Percentiles rank a stretch among this genome's conserved stretches.
These are phyloP conservation scores for Tortrix viridana DNA, from an alignment of 2,888 invertebrate genomes.

Conservation along the genomic window DNA sequence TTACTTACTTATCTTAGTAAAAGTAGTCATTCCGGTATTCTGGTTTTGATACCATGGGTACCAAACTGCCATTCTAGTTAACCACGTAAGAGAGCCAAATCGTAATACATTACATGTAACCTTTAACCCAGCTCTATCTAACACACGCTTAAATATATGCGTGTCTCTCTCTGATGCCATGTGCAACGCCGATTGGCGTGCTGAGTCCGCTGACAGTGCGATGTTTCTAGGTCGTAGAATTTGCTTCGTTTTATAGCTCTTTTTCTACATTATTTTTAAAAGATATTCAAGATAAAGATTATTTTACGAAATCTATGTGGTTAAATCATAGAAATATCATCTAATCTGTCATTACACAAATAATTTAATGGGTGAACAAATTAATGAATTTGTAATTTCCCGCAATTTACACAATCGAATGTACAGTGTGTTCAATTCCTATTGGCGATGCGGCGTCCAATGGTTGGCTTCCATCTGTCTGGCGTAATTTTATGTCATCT, in stretches of 20 bases:
- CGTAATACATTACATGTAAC: constrained; percentile 46
- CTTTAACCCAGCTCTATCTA: constrained; percentile 48
- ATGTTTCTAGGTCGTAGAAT: constrained; percentile 1
- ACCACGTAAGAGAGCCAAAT: constrained; percentile 29
- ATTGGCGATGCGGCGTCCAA: constrained; percentile 84
- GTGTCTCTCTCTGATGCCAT: constrained; percentile 66
- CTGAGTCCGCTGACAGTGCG: constrained; percentile 39
- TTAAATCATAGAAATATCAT: neutral
- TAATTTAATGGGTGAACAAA: neutral
- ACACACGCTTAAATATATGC: constrained; percentile 44
- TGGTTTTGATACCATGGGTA: neutral
- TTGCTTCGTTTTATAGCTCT: neutral
- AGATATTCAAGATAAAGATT: neutral
- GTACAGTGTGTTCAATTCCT: constrained; percentile 72
- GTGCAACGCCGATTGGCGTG: constrained; percentile 67
- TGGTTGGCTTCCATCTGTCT: constrained; percentile 88
- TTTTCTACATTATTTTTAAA: neutral
- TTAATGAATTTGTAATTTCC: constrained; percentile 40
- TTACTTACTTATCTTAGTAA: constrained; percentile 5
- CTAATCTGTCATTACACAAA: neutral
- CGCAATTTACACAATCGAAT: constrained; percentile 46
- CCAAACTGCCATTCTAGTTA: constrained; percentile 13
- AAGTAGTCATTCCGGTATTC: constrained; percentile 18
- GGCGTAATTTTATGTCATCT: constrained; percentile 69
- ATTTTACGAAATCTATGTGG: neutral